These are phyloP conservation scores for Cantharis rustica DNA, from an alignment of 2,888 invertebrate genomes.

Conservation along the genomic window DNA sequence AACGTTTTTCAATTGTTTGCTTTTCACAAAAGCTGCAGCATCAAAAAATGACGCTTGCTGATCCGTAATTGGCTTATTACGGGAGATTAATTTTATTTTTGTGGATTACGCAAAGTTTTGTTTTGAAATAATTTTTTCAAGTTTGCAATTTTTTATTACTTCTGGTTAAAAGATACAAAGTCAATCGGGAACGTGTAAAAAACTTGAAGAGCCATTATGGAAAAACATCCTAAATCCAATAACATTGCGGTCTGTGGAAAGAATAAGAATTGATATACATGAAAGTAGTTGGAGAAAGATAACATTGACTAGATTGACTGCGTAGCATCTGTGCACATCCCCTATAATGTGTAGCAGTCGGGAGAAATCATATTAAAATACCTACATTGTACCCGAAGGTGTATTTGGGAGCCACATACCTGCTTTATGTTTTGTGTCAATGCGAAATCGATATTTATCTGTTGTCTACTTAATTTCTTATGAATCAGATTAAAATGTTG, in stretches of 20 bases:
- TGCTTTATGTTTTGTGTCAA: conserved; percentile 48
- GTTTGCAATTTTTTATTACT: not conserved
- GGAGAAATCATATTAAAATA: conserved; percentile 55
- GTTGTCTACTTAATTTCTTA: conserved; percentile 29
- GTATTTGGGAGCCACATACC: conserved; percentile 52
- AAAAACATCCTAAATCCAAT: conserved; percentile 50
- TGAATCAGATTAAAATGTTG: conserved; percentile 2
- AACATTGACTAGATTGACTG: conserved; percentile 46
- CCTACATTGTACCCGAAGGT: conserved; percentile 52
- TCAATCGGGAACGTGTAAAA: conserved; percentile 43
- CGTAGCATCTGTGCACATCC: conserved; percentile 56
- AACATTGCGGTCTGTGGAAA: conserved; percentile 40
- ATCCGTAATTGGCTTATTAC: not conserved
- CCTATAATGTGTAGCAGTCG: conserved; percentile 56
- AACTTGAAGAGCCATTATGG: conserved; percentile 43
- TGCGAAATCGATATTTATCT: conserved; percentile 42
- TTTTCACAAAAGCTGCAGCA: not conserved
- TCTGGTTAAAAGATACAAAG: conserved; percentile 27
- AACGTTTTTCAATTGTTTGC: not conserved
- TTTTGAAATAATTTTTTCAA: not conserved
- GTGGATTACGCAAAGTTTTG: not conserved
- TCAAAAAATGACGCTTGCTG: not conserved
- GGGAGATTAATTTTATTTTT: not conserved
- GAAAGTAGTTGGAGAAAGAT: conserved; percentile 32
- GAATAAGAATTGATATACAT: conserved; percentile 27